Conservation (phyloP, 2,797 vertebrate species). For the Gadopsis marmoratus region DNA sequence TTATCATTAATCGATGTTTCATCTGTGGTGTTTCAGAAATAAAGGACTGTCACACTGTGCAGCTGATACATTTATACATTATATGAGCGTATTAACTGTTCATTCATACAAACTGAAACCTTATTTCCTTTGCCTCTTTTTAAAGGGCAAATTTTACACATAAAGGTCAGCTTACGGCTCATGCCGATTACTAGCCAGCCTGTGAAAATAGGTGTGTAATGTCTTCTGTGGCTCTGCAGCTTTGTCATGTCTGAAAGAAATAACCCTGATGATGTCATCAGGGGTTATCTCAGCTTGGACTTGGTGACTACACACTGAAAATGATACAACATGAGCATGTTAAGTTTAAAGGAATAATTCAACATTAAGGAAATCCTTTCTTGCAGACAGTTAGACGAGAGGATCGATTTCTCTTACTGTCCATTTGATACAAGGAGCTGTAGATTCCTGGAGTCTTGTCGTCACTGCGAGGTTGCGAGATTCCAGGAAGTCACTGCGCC, state of each 20-base stretch:
- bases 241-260: background rate
- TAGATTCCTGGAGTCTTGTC: background rate
- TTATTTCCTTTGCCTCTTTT: background rate
- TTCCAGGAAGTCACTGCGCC: background rate
- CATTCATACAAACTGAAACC: slow-evolving; percentile 1
- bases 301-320: background rate
- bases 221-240: background rate
- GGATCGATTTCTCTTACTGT: background rate
- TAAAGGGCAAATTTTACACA: background rate
- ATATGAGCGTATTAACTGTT: background rate
- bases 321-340: background rate
- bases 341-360: background rate
- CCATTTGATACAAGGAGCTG: background rate
- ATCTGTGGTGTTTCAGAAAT: slow-evolving; percentile 32
- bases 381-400: background rate
- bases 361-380: background rate
- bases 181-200: background rate
- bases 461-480: background rate
- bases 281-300: background rate
- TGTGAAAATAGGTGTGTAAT: background rate
- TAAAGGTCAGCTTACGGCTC: slow-evolving; percentile 13
- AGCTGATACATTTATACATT: slow-evolving; percentile 15
- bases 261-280: background rate
- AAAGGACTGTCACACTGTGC: slow-evolving; percentile 14
- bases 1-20: slow-evolving; percentile 15